Base-by-base conservation (phyloP, 2,113 vertebrate species). In the Apteryx mantelli region DNA sequence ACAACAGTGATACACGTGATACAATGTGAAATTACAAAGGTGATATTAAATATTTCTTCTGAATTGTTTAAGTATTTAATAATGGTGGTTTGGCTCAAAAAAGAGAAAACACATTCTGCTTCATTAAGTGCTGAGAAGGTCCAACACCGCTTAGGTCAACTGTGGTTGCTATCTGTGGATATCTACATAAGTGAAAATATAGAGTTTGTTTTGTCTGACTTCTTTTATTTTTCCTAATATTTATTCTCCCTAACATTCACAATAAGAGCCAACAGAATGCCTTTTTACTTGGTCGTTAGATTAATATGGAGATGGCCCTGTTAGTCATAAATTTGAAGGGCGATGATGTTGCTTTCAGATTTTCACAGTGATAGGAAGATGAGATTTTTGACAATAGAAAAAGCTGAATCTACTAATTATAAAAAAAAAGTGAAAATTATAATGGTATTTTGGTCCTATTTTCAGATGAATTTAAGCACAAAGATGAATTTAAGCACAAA, bases 251-350 rank as follows among this genome's bases (percentile, higher is more conserved):
- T 44, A 22, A 48, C 61, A 38, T 34, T 55, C 38, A 28, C 5
- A 6, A 0, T 26, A 28, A 28, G 3, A n/a, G 2, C 4, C 61
- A 61, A 8, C 3, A 26, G 4, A 60, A 30, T 64, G 9, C 7
- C 21, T 86, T 69, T 86, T 42, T 53, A 48, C 21, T 78, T 56
- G 15, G 16, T 24, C 3, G 32, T 79, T 44, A 13, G 4, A 19
- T n/a, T 53, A 64, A 1, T 36, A 30, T 46, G 15, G 36, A 73
- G 19, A 40, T 52, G 17, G 3, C 2, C 56, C 55, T 69, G 44
- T 50, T 46, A 48, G 28, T 53, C 42, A 85, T 73, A 76, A 90
- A 13, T 34, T 11, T 10, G 71, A 28, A 87, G 73, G 15, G 20
- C 34, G 4, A 8, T 26, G 9, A 42, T 46, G 18, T 13, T 87